These are phyloP conservation scores for Aythya baeri DNA, from an alignment of 2,113 vertebrate species.

Conservation along the genomic window DNA sequence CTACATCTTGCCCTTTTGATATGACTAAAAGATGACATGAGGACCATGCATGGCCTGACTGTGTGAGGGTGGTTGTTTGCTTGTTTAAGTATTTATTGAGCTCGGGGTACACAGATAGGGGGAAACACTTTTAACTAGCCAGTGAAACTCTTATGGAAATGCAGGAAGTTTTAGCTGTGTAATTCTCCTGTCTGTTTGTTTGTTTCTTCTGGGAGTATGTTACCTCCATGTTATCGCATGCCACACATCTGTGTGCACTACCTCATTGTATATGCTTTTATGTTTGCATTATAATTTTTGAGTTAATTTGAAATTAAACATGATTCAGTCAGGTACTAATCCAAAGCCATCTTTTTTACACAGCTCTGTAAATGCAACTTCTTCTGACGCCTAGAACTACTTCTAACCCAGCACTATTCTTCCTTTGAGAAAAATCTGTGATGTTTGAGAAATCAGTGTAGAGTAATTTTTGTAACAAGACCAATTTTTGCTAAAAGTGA, in stretches of 20 bases:
- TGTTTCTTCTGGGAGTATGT: background rate
- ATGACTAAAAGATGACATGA: background rate
- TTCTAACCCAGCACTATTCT: background rate
- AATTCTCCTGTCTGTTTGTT: fast-evolving
- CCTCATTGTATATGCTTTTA: background rate
- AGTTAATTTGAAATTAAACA: background rate
- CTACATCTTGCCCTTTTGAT: background rate
- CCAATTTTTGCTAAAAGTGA: slow-evolving; percentile 26
- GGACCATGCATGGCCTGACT: background rate
- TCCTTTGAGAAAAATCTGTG: background rate
- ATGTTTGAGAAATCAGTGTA: background rate
- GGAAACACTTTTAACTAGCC: background rate
- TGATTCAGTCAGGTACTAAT: background rate
- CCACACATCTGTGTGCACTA: background rate
- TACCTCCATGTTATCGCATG: background rate
- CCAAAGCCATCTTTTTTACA: background rate
- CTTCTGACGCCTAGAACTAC: background rate
- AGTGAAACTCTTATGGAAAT: background rate
- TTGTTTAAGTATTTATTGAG: background rate
- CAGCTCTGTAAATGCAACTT: background rate
- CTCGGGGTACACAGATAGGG: too few relatives aligned
- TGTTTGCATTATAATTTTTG: background rate
- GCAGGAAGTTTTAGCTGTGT: background rate
- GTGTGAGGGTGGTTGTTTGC: background rate
- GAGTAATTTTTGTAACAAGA: background rate